Base-by-base conservation (phyloP, 1,140 invertebrate species). In the Aculops lycopersici region DNA sequence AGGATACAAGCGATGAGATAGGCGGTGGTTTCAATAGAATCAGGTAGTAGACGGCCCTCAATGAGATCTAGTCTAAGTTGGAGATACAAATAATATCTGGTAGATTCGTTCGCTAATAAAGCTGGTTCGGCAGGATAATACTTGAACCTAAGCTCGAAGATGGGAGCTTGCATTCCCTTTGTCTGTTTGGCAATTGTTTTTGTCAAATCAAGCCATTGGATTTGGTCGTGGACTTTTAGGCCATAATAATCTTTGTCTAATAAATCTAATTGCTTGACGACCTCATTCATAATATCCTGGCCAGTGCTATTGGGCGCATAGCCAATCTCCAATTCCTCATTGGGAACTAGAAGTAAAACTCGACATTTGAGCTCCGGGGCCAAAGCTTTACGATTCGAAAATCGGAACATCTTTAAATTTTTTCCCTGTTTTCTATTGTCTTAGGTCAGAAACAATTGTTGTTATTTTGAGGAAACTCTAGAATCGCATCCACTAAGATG, bases 241-340 rank as follows among this genome's bases (percentile, higher is more conserved):
- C 86, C 86, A 61, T 94, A 92, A 59, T 94, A 94, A 61, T 94
- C 86, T 50, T 78, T 86, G 60, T 94, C 86, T 44, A 79, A 67
- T 46, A 94, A 69, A 60, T 88, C 81, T 42, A 94, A 63, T 53
- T 84, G 74, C 49, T 76, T 70, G 58, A 83, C 92, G 41, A 90
- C 74, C 64, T 78, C 72, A 53, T 92, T 83, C 51, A 94, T 59
- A 40, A 95, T 65, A 58, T 72, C 77, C 56, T 78, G 78, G 42
- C 84, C 86, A 58, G 83, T 81, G 51, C 84, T 74, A 54, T 79
- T 73, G 48, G 74, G 81, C 69, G 81, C 78, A 66, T 88, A 90
- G 66, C 84, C 79, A 58, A 78, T 78, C 64, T 84, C 74, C 51
- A 92, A 64, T 49, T 84, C 74, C 63, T 90, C 81, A 45, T 75